Evolutionary conservation across 2,113 vertebrate genomes (phyloP).

Genomic region (Hucho hucho): DNA sequence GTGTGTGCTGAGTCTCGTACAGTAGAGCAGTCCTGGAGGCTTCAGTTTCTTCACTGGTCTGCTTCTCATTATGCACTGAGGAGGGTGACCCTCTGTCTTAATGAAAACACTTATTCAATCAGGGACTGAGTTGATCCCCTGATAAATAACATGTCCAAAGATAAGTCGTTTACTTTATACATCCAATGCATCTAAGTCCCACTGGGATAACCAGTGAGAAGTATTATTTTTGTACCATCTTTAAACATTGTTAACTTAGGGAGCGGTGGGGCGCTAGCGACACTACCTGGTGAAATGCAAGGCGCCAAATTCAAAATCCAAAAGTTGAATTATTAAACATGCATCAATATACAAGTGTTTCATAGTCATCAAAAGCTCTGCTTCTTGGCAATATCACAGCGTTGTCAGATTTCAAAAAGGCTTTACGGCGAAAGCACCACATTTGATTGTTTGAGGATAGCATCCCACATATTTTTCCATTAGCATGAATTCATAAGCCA

Average conservation of each 20-base stretch:
- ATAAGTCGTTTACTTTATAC: neutral
- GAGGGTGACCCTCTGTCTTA: constrained; percentile 36
- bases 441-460: no score
- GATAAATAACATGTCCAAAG: constrained; percentile 21
- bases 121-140: constrained; percentile 10
- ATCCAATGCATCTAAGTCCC: neutral
- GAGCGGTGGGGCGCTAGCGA: no score
- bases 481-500: no score
- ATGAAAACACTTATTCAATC: constrained; percentile 39
- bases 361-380: no score
- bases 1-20: constrained; percentile 21
- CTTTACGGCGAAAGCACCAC: no score
- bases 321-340: no score
- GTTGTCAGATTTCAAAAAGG: no score
- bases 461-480: no score
- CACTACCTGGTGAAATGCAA: no score
- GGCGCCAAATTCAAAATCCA: no score
- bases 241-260: neutral
- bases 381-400: no score
- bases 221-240: neutral
- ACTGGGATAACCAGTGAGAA: neutral
- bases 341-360: no score
- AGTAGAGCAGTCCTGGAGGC: constrained; percentile 28
- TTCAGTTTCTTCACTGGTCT: constrained; percentile 2
- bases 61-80: constrained; percentile 43